phyloP scores from a whole-genome alignment of 2,888 invertebrate genomes.

The Acanthopleura granulata region DNA sequence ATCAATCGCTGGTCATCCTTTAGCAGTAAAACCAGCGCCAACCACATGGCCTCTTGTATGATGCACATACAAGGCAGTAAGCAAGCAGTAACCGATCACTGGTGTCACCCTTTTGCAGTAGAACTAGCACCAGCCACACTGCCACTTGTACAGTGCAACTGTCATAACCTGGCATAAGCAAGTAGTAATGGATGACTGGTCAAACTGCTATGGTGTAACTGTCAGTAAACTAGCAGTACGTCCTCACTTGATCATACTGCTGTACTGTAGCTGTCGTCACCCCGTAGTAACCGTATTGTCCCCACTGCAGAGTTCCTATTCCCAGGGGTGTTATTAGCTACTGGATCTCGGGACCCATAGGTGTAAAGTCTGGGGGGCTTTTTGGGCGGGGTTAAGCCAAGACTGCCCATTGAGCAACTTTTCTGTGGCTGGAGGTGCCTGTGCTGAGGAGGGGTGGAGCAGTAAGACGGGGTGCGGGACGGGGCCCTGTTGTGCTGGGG shows the following conservation, averaged over 20 bases:
- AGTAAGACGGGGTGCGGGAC: background rate
- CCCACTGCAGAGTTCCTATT: background rate
- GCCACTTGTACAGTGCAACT: too few relatives aligned
- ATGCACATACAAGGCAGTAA: too few relatives aligned
- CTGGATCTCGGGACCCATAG: background rate
- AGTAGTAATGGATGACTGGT: too few relatives aligned
- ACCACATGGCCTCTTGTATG: too few relatives aligned
- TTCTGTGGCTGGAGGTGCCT: background rate
- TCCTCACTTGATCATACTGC: constrained; percentile 36
- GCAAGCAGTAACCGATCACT: too few relatives aligned
- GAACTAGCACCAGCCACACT: too few relatives aligned
- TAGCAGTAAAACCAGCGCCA: too few relatives aligned
- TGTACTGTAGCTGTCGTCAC: constrained; percentile 43
- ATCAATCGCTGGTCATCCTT: too few relatives aligned
- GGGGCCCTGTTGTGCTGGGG: background rate
- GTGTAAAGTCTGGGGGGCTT: constrained; percentile 11
- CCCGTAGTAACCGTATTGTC: background rate
- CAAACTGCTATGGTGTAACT: too few relatives aligned
- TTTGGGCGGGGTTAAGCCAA: constrained; percentile 12
- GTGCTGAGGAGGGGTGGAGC: constrained; percentile 1
- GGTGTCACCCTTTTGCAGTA: too few relatives aligned
- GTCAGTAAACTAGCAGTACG: too few relatives aligned
- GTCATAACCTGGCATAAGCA: too few relatives aligned
- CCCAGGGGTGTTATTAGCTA: background rate
- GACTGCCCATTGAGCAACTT: constrained; percentile 20